Percentiles rank a stretch among this genome's conserved stretches.
phyloP scores from a whole-genome alignment of 2,113 vertebrate species.

The Gambusia affinis region DNA sequence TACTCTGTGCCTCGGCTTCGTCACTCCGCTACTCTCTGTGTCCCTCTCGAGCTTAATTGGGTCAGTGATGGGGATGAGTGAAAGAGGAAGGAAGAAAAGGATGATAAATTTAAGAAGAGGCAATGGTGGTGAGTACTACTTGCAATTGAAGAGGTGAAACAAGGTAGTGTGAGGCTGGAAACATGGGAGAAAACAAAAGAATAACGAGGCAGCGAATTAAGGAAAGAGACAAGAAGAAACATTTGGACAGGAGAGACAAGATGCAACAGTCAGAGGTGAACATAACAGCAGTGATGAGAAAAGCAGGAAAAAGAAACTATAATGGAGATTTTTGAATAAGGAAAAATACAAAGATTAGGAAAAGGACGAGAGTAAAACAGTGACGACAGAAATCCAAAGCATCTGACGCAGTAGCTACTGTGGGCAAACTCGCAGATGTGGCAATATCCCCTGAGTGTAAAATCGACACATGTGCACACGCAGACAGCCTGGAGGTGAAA shows the following conservation, averaged over 20 bases:
- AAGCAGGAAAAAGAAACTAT: slow-evolving; percentile 5
- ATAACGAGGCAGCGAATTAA: slow-evolving; percentile 17
- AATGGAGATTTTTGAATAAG: slow-evolving; percentile 7
- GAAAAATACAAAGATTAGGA: slow-evolving; percentile 25
- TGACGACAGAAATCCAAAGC: slow-evolving; percentile 26
- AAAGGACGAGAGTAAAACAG: slow-evolving; percentile 8
- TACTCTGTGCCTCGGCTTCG: slow-evolving; percentile 44
- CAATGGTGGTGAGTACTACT: slow-evolving; percentile 34
- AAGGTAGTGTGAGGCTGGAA: slow-evolving; percentile 20
- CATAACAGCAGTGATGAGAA: slow-evolving; percentile 7
- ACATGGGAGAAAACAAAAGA: slow-evolving; percentile 11
- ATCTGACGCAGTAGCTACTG: slow-evolving; percentile 55
- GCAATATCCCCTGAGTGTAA: slow-evolving; percentile 48
- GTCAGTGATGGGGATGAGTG: slow-evolving; percentile 72
- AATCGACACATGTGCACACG: slow-evolving; percentile 38
- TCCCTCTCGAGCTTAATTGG: slow-evolving; percentile 77
- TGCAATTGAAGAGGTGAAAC: slow-evolving; percentile 26
- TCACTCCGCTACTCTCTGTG: slow-evolving; percentile 50
- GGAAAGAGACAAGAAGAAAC: slow-evolving; percentile 23
- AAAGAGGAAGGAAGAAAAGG: slow-evolving; percentile 34
- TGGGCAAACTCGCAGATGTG: slow-evolving; percentile 72
- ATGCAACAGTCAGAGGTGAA: not conserved
- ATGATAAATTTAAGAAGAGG: slow-evolving; percentile 35
- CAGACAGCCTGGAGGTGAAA: slow-evolving; percentile 54
- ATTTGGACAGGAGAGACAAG: not conserved